phyloP scores from a whole-genome alignment of 2,113 vertebrate species.

The Platichthys stellatus region DNA sequence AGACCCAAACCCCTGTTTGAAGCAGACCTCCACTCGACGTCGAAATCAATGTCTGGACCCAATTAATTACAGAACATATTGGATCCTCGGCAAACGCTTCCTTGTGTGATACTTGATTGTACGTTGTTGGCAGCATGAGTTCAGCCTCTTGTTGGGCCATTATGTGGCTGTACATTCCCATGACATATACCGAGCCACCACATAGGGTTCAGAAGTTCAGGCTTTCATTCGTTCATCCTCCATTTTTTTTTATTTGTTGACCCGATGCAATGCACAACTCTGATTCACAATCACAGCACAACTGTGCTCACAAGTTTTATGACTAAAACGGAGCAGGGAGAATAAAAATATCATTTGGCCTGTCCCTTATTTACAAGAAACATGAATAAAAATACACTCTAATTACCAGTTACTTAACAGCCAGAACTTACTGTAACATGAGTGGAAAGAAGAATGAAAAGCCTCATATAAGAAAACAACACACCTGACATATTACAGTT shows the following conservation, averaged over 20 bases:
- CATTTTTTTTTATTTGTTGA: not conserved
- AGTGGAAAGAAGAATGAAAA: too few relatives aligned
- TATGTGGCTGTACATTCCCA: conserved; percentile 29
- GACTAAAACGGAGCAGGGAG: too few relatives aligned
- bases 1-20: conserved; percentile 53
- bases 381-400: too few relatives aligned
- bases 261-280: too few relatives aligned
- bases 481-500: too few relatives aligned
- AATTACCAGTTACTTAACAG: too few relatives aligned
- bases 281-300: too few relatives aligned
- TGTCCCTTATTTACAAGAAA: too few relatives aligned
- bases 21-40: conserved; percentile 44
- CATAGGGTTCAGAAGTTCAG: not conserved
- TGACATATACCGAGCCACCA: conserved; percentile 3
- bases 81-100: conserved; percentile 30
- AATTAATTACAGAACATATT: conserved; percentile 61
- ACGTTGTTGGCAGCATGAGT: conserved; percentile 17
- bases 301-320: too few relatives aligned
- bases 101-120: conserved; percentile 28
- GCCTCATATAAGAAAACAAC: too few relatives aligned
- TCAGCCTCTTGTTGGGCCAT: conserved; percentile 6
- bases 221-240: not conserved
- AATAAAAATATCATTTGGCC: too few relatives aligned
- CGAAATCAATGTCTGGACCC: conserved; percentile 55
- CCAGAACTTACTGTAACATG: too few relatives aligned